Evolutionary conservation across 2,888 invertebrate species (phyloP).

Genomic region (Melanotus villosus): DNA sequence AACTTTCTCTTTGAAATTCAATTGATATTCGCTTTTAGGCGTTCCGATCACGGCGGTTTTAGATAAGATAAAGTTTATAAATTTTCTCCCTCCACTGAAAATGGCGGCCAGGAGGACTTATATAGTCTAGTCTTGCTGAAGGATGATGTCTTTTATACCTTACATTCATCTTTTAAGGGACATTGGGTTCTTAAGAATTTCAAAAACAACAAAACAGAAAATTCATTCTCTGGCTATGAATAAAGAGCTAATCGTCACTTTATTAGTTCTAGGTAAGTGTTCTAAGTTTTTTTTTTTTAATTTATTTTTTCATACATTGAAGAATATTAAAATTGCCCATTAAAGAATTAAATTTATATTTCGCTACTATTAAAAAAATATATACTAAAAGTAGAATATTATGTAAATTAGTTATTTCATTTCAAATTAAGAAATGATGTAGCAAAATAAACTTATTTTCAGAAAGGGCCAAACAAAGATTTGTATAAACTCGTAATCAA

Average conservation of each 20-base stretch:
- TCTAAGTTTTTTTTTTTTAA: no score
- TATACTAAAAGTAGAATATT: no score
- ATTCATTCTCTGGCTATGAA: constrained; percentile 43
- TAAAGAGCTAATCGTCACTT: constrained; percentile 48
- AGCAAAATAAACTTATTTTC: no score
- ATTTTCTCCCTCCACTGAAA: constrained; percentile 50
- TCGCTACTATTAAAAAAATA: no score
- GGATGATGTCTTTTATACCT: constrained; percentile 6
- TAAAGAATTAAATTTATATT: no score
- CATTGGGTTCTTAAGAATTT: neutral
- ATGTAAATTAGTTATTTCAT: no score
- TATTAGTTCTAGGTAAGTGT: constrained; percentile 53
- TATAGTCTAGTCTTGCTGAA: constrained; percentile 23
- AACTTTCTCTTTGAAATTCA: constrained; percentile 57
- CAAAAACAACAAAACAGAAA: neutral
- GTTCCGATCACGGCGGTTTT: constrained; percentile 43
- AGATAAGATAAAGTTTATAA: constrained; percentile 57
- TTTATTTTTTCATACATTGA: no score
- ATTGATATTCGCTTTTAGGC: constrained; percentile 52
- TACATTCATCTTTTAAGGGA: neutral
- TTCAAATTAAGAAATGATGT: no score
- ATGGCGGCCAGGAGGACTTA: constrained; percentile 15
- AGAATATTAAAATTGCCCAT: no score
- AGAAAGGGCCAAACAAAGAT: no score
- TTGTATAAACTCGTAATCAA: no score